These are phyloP conservation scores for Benitochromis conjunctus DNA, from an alignment of 2,113 vertebrate genomes.

Conservation along the genomic window DNA sequence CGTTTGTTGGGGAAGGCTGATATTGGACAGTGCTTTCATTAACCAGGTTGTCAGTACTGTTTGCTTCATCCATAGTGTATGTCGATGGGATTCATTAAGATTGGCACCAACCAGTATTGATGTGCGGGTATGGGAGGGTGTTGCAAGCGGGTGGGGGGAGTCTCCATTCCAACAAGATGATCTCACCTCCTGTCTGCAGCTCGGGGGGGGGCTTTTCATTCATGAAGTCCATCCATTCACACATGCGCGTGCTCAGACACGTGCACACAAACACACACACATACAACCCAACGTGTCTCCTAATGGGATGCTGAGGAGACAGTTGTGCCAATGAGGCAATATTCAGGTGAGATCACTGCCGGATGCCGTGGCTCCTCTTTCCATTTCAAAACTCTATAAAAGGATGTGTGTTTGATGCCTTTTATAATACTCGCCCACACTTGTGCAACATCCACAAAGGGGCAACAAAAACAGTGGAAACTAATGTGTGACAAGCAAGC, in stretches of 20 bases:
- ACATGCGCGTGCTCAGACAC: not conserved
- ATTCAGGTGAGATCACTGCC: conserved; percentile 62
- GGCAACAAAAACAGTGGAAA: not conserved
- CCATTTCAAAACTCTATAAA: not conserved
- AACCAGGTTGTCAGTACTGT: conserved; percentile 19
- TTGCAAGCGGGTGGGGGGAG: conserved; percentile 11
- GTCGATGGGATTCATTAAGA: conserved; percentile 51
- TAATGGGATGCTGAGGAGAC: conserved; percentile 27
- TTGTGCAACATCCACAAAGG: not conserved
- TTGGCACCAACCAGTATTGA: conserved; percentile 56
- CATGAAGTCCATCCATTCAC: conserved; percentile 61
- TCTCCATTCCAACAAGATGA: conserved; percentile 68
- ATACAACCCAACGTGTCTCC: not conserved
- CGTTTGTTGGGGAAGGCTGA: not conserved
- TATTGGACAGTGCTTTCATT: conserved; percentile 14
- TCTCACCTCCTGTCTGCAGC: conserved; percentile 68
- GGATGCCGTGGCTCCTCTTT: conserved; percentile 16
- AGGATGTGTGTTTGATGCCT: not conserved
- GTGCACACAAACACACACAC: not conserved
- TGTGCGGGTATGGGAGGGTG: not conserved
- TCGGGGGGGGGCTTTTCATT: conserved; percentile 71
- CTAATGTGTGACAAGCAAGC: not conserved
- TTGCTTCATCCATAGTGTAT: not conserved
- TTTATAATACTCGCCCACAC: not conserved
- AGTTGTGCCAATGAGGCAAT: conserved; percentile 43